Evolutionary conservation across 2,888 invertebrate species (phyloP).

Genomic region (Aradus depressus): DNA sequence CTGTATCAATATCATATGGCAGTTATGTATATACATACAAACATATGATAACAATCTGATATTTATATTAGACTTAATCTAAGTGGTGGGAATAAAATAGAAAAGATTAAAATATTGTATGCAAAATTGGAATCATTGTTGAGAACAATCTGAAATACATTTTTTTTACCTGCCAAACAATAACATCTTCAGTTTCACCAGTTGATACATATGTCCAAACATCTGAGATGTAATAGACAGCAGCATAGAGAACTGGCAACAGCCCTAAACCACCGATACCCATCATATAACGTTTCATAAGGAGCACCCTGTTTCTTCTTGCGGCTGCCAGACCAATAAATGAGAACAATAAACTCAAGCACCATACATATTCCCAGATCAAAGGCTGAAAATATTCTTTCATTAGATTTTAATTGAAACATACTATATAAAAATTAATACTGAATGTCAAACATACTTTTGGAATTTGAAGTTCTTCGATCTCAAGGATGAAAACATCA

Average conservation of each 20-base stretch:
- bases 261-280: slow-evolving; percentile 69
- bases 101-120: neutral
- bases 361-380: slow-evolving; percentile 92
- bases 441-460: slow-evolving; percentile 50
- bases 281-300: slow-evolving; percentile 67
- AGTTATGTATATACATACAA: too few relatives aligned
- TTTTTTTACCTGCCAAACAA: slow-evolving; percentile 69
- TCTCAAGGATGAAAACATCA: slow-evolving; percentile 86
- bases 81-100: too few relatives aligned
- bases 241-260: slow-evolving; percentile 68
- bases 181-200: slow-evolving; percentile 54
- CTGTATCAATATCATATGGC: too few relatives aligned
- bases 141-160: too few relatives aligned
- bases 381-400: slow-evolving; percentile 50
- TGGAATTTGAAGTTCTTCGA: slow-evolving; percentile 87
- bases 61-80: too few relatives aligned
- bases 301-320: slow-evolving; percentile 66
- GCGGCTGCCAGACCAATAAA: slow-evolving; percentile 78
- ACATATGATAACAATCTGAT: too few relatives aligned
- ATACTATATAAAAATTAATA: too few relatives aligned
- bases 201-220: slow-evolving; percentile 68
- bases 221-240: slow-evolving; percentile 71
- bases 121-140: neutral
- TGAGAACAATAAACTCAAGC: slow-evolving; percentile 67
- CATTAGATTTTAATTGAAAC: too few relatives aligned